Conservation (phyloP, 1,140 invertebrate genomes). For the Zeugodacus cucurbitae region DNA sequence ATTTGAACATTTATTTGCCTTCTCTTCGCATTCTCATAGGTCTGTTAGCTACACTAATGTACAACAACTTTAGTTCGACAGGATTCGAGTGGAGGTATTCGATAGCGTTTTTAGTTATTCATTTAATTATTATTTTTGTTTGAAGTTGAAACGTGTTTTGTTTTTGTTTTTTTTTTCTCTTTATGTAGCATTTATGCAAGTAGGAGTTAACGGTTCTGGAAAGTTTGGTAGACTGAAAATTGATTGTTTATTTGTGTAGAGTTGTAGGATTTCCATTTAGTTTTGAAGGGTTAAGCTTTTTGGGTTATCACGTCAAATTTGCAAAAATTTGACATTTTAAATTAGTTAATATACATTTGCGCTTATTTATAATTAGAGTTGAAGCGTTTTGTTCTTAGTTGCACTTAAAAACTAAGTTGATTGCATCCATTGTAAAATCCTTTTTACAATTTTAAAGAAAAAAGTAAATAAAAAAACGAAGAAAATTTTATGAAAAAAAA, state of each 20-base stretch:
- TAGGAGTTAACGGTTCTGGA: not conserved
- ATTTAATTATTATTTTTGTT: not conserved
- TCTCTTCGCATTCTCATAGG: not conserved
- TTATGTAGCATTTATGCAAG: not conserved
- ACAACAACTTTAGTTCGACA: conserved; percentile 10
- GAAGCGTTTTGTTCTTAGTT: no score
- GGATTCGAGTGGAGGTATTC: conserved; percentile 24
- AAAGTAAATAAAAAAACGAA: no score
- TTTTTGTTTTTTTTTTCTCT: not conserved
- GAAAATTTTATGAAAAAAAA: no score
- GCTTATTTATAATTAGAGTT: no score
- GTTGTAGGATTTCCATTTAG: not conserved
- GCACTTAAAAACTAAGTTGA: no score
- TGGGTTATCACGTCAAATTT: no score
- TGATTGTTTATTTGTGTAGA: not conserved
- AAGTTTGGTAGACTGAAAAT: not conserved
- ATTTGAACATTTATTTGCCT: conserved; percentile 20
- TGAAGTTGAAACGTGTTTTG: not conserved
- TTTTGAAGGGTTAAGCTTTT: not conserved
- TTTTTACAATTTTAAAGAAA: no score
- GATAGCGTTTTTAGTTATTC: conserved; percentile 12
- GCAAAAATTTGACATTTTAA: no score
- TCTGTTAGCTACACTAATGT: not conserved
- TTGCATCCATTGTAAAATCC: no score
- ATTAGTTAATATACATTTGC: no score